Base-by-base conservation (phyloP, 2,113 vertebrate species). In the Tenebrosternarchus preto region DNA sequence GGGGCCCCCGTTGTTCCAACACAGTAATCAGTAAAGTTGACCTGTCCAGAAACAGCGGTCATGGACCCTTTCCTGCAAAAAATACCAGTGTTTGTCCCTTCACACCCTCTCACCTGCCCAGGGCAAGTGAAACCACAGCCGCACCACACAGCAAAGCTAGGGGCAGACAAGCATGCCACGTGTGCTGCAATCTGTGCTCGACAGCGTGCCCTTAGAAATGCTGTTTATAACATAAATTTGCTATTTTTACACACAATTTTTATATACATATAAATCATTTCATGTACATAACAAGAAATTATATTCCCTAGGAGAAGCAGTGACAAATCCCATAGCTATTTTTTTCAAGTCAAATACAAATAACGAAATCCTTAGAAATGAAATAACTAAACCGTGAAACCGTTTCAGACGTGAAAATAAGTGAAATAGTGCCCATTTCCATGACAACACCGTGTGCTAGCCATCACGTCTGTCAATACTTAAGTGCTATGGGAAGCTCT, bases 401-500 rank as follows among this genome's bases (percentile, higher is more conserved):
- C 17, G 27, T 71, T 25, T 70, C 8, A 70, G 31, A 71, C 22
- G 2, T 17, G n/a, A n/a, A 16, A 25, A 5, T 3, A 78, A 36
- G 20, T 5, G 12, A 22, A 68, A 61, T 11, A 61, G 46, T 8
- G 5, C 31, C 36, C 15, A 4, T n/a, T 20, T 27, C 11, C 56
- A 17, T 2, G 6, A 60, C 12, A 20, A 0, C 2, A n/a, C 43
- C 43, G 11, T 50, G 61, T 39, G 43, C 50, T 22, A 61, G 33
- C 60, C 25, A 46, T 46, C 39, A 15, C 17, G 27, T 61, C 25
- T 78, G 56, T 90, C 88, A 94, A 87, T 90, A 85, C 85, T 85
- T 84, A 24, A 91, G 86, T 29, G 90, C 24, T 24, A 86, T 0
- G 0, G 94, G 94, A 8, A 94, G 85, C 76, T 92, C 93, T 60